These are phyloP conservation scores for Natrix natrix DNA, from an alignment of 2,797 vertebrate species.

Conservation along the genomic window DNA sequence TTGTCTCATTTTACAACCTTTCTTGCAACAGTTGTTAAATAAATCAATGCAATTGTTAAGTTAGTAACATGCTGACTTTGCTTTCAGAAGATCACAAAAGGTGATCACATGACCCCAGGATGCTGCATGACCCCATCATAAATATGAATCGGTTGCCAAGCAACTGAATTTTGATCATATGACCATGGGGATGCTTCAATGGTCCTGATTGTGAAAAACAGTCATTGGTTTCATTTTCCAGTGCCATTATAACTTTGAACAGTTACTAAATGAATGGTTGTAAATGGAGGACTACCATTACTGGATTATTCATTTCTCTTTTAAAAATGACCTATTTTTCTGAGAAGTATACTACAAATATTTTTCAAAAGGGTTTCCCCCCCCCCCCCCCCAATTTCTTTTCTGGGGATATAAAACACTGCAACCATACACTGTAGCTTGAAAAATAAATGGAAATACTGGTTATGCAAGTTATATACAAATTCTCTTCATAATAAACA, in stretches of 20 bases:
- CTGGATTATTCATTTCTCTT: not conserved
- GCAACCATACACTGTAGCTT: not conserved
- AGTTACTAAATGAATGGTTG: not conserved
- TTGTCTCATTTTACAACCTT: not conserved
- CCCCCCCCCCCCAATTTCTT: not conserved
- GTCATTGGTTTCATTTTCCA: not conserved
- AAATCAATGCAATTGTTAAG: not conserved
- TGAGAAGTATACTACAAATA: not conserved
- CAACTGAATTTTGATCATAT: not conserved
- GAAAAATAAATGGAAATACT: not conserved
- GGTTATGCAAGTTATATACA: not conserved
- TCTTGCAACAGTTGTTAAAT: not conserved
- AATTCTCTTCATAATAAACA: conserved; percentile 11
- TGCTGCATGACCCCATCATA: not conserved
- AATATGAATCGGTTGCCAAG: not conserved
- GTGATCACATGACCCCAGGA: not conserved
- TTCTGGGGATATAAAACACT: not conserved
- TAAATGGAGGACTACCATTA: not conserved
- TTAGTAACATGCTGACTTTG: not conserved
- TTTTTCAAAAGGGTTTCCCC: not conserved
- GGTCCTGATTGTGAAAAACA: not conserved
- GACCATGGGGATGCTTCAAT: not conserved
- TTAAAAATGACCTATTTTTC: not conserved
- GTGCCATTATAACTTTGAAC: not conserved
- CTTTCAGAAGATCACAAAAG: not conserved